These are phyloP conservation scores for Triplophysa bombifrons DNA, from an alignment of 2,797 vertebrate genomes.

Conservation along the genomic window DNA sequence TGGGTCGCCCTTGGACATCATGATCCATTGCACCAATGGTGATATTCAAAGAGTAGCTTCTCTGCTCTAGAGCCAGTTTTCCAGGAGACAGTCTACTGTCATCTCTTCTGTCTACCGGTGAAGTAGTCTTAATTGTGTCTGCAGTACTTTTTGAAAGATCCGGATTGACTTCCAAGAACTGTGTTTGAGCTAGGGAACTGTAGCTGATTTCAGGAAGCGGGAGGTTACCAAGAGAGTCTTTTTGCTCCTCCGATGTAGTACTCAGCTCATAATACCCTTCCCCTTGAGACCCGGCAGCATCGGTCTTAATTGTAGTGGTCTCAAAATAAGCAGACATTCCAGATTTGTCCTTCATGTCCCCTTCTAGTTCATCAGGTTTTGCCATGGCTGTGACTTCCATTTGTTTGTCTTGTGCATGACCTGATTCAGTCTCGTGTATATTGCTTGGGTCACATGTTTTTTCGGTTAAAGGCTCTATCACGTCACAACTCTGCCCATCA, in stretches of 20 bases:
- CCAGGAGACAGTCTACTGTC: constrained; percentile 90
- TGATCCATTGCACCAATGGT: constrained; percentile 91
- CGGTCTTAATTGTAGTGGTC: constrained; percentile 89
- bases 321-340: constrained; percentile 99
- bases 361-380: constrained; percentile 49
- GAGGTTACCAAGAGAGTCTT: constrained; percentile 53
- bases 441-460: constrained; percentile 69
- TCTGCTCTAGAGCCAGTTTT: constrained; percentile 93
- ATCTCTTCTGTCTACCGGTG: constrained; percentile 84
- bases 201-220: constrained; percentile 82
- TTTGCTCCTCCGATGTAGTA: constrained; percentile 79
- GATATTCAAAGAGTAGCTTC: constrained; percentile 97
- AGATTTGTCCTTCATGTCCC: constrained; percentile 81
- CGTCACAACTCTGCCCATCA: constrained; percentile 69
- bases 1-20: constrained; percentile 85
- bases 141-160: constrained; percentile 58
- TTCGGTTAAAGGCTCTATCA: constrained; percentile 78
- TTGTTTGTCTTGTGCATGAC: constrained; percentile 47
- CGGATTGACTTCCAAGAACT: constrained; percentile 73
- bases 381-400: constrained; percentile 40
- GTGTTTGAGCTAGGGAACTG: constrained; percentile 81
- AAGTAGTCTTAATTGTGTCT: constrained; percentile 80
- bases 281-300: constrained; percentile 73
- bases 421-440: constrained; percentile 38
- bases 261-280: constrained; percentile 98